Evolutionary conservation across 2,797 vertebrate species (phyloP), one percentile per base, ranked within the genome.

Genomic region (Octomys mimax): DNA sequence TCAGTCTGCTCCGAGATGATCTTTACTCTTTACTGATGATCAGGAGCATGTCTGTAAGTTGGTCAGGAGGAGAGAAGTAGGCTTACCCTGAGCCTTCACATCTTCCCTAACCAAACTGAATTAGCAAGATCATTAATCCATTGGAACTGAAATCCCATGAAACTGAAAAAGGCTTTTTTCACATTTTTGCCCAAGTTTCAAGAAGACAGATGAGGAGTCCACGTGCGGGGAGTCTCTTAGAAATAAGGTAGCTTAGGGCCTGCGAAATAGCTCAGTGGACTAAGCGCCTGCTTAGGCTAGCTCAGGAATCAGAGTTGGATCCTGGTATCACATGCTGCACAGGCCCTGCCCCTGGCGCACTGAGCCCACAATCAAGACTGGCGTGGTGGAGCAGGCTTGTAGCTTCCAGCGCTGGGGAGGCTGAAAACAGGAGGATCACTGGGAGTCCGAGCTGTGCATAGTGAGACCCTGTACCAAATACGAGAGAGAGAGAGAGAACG

Each of bases 111-210:
- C 13, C 62, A 75, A 89, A 82, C 3, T 33, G 31, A 59, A 94
- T 64, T 42, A 83, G 42, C 77, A n/a, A 89, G 28, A 6, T n/a
- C n/a, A 91, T 86, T 82, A 83, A 80, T 46, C 83, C 92, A 89
- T 7, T 68, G 6, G n/a, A 93, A 77, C 26, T 49, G 68, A 71
- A 33, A 70, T 54, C 78, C 7, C 64, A 52, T 3, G 52, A n/a
- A 81, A 81, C 62, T 49, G 28, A 54, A 86, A 42, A 52, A 3
- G 3, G 11, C 12, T 59, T 59, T 75, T 31, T 85, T 61, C 66
- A 89, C n/a, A 10, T 54, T 78, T 79, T 49, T 14, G 3, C 46
- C n/a, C 31, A 84, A 24, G 52, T 62, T 77, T 92, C 66, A 81
- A 84, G 61, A 52, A 87, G 61, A 54, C 54, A 36, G n/a, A 28